Conservation (phyloP, 2,113 vertebrate genomes). For the Pomatorhinus ruficollis region DNA sequence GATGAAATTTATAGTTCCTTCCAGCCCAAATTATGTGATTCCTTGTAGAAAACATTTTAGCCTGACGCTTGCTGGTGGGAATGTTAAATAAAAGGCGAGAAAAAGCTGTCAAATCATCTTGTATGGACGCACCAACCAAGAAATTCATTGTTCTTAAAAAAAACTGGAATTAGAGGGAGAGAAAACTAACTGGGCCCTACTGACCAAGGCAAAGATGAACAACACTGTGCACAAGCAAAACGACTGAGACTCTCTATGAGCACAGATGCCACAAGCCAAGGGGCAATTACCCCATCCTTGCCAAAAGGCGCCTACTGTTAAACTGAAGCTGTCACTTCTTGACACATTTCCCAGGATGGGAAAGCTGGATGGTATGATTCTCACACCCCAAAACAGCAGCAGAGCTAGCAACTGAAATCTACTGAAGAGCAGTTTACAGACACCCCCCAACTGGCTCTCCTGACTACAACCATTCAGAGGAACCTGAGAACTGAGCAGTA, state of each 20-base stretch:
- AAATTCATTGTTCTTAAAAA: background rate
- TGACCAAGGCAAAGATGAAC: background rate
- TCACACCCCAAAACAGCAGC: background rate
- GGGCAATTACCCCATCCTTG: background rate
- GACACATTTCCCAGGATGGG: background rate
- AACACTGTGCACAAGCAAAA: background rate
- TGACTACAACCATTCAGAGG: background rate
- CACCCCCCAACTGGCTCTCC: background rate
- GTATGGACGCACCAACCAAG: background rate
- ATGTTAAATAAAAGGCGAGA: background rate
- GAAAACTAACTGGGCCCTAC: background rate
- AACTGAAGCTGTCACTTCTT: background rate
- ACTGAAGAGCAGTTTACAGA: background rate
- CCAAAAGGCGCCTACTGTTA: background rate
- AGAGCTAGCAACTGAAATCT: background rate
- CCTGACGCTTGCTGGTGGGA: background rate
- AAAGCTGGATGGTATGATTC: background rate
- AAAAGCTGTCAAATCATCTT: background rate
- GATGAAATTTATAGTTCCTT: background rate
- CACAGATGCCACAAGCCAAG: background rate
- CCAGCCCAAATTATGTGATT: background rate
- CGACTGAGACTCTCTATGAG: background rate
- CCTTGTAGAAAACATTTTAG: background rate
- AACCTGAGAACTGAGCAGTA: background rate
- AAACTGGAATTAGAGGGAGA: background rate